A percentile compares a stretch with the other conserved stretches of the same genome.
phyloP scores from a whole-genome alignment of 2,797 vertebrate genomes.

The Muscicapa comitata region DNA sequence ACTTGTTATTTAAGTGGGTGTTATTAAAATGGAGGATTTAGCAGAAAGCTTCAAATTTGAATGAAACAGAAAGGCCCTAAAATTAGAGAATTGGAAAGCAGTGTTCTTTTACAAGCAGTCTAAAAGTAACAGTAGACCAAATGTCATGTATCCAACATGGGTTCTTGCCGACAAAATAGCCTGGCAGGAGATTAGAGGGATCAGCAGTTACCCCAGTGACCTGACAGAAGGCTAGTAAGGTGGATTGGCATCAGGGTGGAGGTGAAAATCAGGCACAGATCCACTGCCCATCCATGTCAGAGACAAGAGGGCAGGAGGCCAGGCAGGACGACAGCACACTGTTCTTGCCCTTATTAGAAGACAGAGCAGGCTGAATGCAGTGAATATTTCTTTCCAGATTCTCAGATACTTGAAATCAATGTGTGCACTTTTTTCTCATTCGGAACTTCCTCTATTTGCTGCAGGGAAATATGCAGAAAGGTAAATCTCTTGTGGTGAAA shows the following conservation, averaged over 20 bases:
- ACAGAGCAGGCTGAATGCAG: neutral
- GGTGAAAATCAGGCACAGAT: neutral
- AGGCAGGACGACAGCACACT: neutral
- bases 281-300: neutral
- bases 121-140: slow-evolving; percentile 1
- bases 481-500: neutral
- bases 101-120: neutral
- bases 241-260: neutral
- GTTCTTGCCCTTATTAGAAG: neutral
- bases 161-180: neutral
- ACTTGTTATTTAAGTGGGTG: neutral
- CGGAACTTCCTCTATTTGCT: neutral
- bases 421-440: neutral
- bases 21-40: neutral
- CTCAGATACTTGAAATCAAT: neutral
- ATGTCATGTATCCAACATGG: neutral
- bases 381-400: neutral
- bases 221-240: neutral
- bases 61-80: neutral
- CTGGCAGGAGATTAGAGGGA: slow-evolving; percentile 22
- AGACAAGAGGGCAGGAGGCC: neutral
- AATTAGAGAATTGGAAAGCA: neutral
- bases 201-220: neutral
- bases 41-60: neutral
- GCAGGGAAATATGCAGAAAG: neutral